Base-by-base conservation (phyloP, 2,888 invertebrate species). In the Mayetiola destructor region DNA sequence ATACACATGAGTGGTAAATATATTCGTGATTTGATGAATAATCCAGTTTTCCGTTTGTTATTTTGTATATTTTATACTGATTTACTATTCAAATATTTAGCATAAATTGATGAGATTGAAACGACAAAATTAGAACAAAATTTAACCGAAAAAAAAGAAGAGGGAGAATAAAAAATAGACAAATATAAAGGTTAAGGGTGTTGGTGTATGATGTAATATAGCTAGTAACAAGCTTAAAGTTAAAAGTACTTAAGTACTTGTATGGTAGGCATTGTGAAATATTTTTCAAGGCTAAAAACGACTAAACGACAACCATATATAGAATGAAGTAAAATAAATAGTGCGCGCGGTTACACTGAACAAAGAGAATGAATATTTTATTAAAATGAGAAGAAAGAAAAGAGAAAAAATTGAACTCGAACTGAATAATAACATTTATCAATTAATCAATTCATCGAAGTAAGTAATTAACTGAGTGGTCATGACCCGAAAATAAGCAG, bases 371-470 rank as follows among this genome's bases (percentile, higher is more conserved):
- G 27, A 48, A n/a, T 27, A 23, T 21, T 48, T 27, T 48, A 42
- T 23, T n/a, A n/a, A n/a, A n/a, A n/a, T n/a, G n/a, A n/a, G n/a
- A n/a, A n/a, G n/a, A n/a, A n/a, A n/a, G n/a, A n/a, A n/a, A n/a
- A n/a, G n/a, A n/a, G n/a, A n/a, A n/a, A n/a, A n/a, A n/a, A n/a
- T n/a, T 21, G 42, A n/a, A 48, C 48, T 16, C 23, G 27, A 40
- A 48, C 48, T 48, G 48, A 48, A 27, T 6, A n/a, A n/a, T n/a
- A 48, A 48, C 48, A 48, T 48, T 48, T 48, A 48, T 48, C 48
- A 48, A 48, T 48, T 48, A 48, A 48, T 27, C 23, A 36, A 3
- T 48, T 5, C 48, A 48, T 27, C 27, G 27, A 27, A n/a, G 27
- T 27, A n/a, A 48, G 48, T 16, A 48, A 27, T 48, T 23, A 39